A percentile compares a stretch with the other conserved stretches of the same genome.
Conservation (phyloP, 2,113 vertebrate species). For the Isichthys henryi region DNA sequence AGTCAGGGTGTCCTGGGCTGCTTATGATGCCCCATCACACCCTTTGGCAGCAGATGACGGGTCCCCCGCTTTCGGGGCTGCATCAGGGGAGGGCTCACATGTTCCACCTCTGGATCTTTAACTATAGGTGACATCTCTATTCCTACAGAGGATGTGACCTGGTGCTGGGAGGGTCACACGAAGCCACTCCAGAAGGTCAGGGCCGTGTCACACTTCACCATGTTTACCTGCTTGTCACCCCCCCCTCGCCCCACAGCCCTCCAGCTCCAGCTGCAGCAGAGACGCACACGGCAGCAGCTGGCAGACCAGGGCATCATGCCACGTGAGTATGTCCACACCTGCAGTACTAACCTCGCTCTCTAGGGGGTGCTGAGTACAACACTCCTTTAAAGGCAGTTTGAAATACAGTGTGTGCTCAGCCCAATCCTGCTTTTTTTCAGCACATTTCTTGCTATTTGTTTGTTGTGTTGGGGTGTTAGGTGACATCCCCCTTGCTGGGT, state of each 20-base stretch:
- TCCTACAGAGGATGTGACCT: neutral
- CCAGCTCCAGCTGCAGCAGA: slow-evolving; percentile 87
- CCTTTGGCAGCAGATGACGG: neutral
- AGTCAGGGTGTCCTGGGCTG: neutral
- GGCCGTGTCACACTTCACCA: neutral
- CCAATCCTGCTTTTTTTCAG: neutral
- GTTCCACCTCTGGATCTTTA: too few species aligned
- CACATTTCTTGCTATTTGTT: neutral
- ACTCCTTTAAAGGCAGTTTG: neutral
- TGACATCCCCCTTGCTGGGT: neutral
- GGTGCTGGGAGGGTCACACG: neutral
- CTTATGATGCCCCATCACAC: neutral
- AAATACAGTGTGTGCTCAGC: neutral
- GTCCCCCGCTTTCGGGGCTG: neutral
- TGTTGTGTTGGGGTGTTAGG: neutral
- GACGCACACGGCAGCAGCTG: slow-evolving; percentile 87
- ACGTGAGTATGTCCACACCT: slow-evolving; percentile 65
- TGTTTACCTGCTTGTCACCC: neutral
- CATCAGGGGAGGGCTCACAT: neutral
- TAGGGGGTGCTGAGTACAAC: neutral
- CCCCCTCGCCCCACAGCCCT: slow-evolving; percentile 67
- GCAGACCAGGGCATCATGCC: slow-evolving; percentile 98
- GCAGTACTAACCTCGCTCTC: neutral
- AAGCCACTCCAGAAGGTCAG: neutral
- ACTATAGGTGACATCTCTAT: too few species aligned